These are phyloP conservation scores for Serinus canaria DNA, from an alignment of 2,113 vertebrate species.

Conservation along the genomic window DNA sequence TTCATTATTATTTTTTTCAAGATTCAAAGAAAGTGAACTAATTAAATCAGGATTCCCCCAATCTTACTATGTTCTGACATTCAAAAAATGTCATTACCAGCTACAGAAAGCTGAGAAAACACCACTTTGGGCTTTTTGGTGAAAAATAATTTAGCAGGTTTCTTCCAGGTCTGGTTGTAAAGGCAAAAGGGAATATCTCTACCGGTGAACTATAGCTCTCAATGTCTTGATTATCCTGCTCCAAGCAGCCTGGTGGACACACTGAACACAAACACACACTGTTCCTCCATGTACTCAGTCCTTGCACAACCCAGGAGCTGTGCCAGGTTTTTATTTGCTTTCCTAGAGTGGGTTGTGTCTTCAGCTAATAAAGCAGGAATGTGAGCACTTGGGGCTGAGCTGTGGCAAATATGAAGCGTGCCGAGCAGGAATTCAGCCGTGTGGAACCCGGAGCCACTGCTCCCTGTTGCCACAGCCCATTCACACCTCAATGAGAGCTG, in stretches of 20 bases:
- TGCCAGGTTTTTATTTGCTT: slow-evolving; percentile 38
- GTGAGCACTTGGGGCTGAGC: background rate
- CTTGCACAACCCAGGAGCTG: background rate
- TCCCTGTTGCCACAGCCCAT: background rate
- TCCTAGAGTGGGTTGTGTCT: slow-evolving; percentile 36
- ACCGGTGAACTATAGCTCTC: background rate
- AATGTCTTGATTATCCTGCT: background rate
- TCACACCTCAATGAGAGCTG: background rate
- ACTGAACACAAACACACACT: background rate
- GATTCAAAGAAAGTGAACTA: background rate
- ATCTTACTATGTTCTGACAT: background rate
- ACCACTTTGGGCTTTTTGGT: background rate
- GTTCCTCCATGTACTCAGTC: background rate
- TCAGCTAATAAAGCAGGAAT: slow-evolving; percentile 61
- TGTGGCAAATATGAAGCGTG: background rate
- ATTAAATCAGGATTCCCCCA: background rate
- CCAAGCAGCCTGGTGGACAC: background rate
- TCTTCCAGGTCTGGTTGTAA: background rate
- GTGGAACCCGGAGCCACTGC: background rate
- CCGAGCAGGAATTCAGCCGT: background rate
- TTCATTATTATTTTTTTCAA: background rate
- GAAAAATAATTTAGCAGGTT: background rate
- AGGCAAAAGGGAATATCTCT: background rate
- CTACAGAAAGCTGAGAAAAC: background rate
- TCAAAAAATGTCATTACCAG: background rate